Evolutionary conservation across 2,797 vertebrate species (phyloP), one percentile per base, ranked within the genome.

Genomic region (Heliangelus exortis): DNA sequence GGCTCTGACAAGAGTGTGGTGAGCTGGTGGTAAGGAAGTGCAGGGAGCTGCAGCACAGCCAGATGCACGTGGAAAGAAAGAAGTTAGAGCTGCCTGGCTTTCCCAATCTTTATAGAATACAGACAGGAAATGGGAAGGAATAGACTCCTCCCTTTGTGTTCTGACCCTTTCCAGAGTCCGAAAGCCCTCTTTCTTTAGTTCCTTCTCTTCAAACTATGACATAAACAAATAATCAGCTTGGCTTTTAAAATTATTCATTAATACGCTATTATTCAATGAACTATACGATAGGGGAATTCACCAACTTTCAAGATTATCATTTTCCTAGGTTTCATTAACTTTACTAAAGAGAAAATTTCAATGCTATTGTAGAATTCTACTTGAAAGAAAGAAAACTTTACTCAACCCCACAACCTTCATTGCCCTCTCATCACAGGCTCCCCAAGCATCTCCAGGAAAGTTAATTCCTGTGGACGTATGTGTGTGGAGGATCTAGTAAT

Each of bases 331-430:
- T 88, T 78, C 28, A n/a, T 29, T 39, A 63, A 5, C 6, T 22
- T 18, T 45, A 55, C 6, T 41, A 62, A 82, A 43, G 4, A 17
- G 45, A 2, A 17, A 41, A 2, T 73, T 91, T 85, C n/a, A 25
- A 6, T 69, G 54, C 12, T 15, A 7, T 5, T 48, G 4, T 25
- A 8, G n/a, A 72, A 73, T 34, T 77, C 11, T 25, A 63, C 21
- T 50, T 63, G 22, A 77, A 86, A 89, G 12, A 54, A 67, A 61
- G 25, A 2, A 59, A 33, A 48, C 28, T 73, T 68, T 84, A 7
- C 17, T 2, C 0, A 78, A 75, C n/a, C 2, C 2, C 14, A 22
- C 2, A 55, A 12, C 8, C 69, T 7, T 45, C 11, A 48, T 9
- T 39, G 12, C 23, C 51, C 4, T 50, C 20, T 50, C 9, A 29